A percentile compares a stretch with the other conserved stretches of the same genome.
Conservation (phyloP, 1,140 invertebrate genomes). For the Platyscapa corneri region DNA sequence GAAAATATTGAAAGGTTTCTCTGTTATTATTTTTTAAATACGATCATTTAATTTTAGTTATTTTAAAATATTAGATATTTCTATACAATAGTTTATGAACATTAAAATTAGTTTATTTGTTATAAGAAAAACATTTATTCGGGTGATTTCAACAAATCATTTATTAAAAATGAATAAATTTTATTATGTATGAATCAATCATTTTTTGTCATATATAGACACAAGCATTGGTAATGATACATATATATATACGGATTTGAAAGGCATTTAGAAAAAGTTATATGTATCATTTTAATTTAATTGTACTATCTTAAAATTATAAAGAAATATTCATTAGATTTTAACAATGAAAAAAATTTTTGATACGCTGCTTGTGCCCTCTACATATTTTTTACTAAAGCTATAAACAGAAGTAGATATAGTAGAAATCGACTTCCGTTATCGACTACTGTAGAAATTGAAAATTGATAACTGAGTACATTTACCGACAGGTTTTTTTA, state of each 20-base stretch:
- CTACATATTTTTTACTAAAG: neutral
- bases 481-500: neutral
- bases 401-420: neutral
- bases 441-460: neutral
- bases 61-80: no score
- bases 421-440: neutral
- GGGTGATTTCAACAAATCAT: neutral
- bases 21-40: no score
- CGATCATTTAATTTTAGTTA: no score
- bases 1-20: no score
- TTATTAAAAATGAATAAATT: slow-evolving; percentile 2
- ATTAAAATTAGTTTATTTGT: neutral
- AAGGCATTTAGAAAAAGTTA: neutral
- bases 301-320: neutral
- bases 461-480: neutral
- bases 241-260: neutral
- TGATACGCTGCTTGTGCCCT: slow-evolving; percentile 18
- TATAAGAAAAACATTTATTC: neutral
- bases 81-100: neutral
- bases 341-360: neutral
- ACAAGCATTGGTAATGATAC: no score
- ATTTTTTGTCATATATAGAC: neutral
- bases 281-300: neutral
- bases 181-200: neutral
- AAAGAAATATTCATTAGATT: neutral